These are phyloP conservation scores for Phaethornis superciliosus DNA, from an alignment of 2,113 vertebrate species.

Conservation along the genomic window DNA sequence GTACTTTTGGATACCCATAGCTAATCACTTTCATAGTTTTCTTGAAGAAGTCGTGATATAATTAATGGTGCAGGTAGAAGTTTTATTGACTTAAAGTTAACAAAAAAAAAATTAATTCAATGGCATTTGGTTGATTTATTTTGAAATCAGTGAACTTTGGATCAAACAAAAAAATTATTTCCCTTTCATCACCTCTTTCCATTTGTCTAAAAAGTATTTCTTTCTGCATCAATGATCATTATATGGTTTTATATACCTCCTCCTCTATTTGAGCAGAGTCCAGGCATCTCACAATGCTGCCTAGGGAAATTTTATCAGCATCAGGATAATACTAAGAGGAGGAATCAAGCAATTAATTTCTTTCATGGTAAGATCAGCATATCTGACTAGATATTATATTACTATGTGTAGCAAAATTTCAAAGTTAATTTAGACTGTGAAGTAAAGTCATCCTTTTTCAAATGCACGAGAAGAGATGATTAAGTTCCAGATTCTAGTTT, in stretches of 20 bases:
- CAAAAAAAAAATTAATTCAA: neutral
- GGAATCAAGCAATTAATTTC: slow-evolving; percentile 76
- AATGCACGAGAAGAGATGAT: slow-evolving; percentile 63
- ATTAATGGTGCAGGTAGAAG: neutral
- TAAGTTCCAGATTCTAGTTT: slow-evolving; percentile 67
- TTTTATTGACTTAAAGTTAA: neutral
- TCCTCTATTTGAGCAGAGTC: neutral
- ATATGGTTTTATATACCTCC: neutral
- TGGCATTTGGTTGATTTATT: neutral
- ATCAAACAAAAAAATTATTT: neutral
- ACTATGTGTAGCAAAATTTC: slow-evolving; percentile 61
- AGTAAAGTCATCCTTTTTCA: slow-evolving; percentile 46
- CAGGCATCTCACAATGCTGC: slow-evolving; percentile 11
- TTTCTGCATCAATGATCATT: neutral
- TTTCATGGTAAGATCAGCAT: slow-evolving; percentile 67
- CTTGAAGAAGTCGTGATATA: neutral
- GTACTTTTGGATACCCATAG: neutral
- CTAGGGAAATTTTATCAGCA: slow-evolving; percentile 53
- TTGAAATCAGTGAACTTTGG: neutral
- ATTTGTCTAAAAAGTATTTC: neutral
- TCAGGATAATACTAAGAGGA: slow-evolving; percentile 59
- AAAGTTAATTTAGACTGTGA: slow-evolving; percentile 58
- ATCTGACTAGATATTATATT: slow-evolving; percentile 69
- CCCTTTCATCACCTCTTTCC: neutral
- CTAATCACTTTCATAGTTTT: neutral